A percentile compares a stretch with the other conserved stretches of the same genome.
Conservation (phyloP, 2,113 vertebrate species). For the Coturnix japonica region DNA sequence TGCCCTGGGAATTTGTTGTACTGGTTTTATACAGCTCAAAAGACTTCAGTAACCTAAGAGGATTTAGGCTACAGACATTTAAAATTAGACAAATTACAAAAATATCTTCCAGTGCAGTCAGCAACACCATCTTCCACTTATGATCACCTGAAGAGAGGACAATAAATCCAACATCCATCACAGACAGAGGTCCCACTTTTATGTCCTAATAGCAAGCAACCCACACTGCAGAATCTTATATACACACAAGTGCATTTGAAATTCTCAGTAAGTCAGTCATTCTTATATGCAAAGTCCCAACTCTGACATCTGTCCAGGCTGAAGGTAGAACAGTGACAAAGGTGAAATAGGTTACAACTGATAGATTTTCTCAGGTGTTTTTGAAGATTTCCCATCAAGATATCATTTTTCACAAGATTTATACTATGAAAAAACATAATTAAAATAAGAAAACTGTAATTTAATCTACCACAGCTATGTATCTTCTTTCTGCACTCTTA, state of each 20-base stretch:
- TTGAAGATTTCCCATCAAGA: neutral
- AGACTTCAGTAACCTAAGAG: neutral
- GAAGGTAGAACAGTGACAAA: neutral
- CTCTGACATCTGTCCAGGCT: neutral
- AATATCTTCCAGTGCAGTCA: neutral
- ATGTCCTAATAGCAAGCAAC: neutral
- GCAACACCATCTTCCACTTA: neutral
- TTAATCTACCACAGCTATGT: neutral
- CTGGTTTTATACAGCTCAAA: neutral
- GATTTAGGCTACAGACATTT: neutral
- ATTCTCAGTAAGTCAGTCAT: fast-evolving
- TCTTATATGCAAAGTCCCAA: neutral
- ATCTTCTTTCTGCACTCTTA: neutral
- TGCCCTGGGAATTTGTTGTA: neutral
- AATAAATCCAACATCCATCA: neutral
- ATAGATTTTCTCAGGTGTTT: neutral
- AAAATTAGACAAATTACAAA: neutral
- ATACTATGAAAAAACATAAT: neutral
- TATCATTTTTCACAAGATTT: neutral
- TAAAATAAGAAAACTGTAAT: neutral
- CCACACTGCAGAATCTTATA: neutral
- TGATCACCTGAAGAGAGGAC: neutral
- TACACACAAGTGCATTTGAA: neutral
- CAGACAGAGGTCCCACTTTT: neutral
- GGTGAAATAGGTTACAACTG: neutral